Conservation (phyloP, 2,113 vertebrate genomes). For the Silurus asotus region DNA sequence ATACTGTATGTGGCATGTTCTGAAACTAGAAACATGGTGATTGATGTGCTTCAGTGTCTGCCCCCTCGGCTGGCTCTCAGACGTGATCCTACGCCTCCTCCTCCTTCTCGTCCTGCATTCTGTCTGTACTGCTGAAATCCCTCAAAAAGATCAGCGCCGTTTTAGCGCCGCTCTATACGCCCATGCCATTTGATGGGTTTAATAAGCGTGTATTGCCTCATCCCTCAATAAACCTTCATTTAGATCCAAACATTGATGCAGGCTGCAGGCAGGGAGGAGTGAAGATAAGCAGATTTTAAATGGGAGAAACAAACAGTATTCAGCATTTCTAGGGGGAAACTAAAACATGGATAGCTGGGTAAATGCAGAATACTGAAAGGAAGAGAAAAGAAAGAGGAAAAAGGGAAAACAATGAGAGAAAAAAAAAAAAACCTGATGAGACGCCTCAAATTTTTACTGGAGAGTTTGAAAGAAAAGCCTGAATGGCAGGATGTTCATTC, state of each 20-base stretch:
- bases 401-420: not conserved
- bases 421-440: not conserved
- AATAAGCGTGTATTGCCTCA: not conserved
- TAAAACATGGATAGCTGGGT: not conserved
- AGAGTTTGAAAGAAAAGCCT: not conserved
- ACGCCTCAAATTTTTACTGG: not conserved
- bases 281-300: constrained; percentile 10
- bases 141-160: not conserved
- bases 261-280: not conserved
- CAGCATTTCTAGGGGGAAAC: constrained; percentile 15
- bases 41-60: not conserved
- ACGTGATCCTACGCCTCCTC: not conserved
- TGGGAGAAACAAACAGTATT: constrained; percentile 3
- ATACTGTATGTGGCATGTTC: not conserved
- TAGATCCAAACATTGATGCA: not conserved
- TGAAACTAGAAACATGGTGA: not conserved
- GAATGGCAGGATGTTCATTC: not conserved
- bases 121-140: not conserved
- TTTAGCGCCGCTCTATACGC: not conserved
- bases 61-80: not conserved
- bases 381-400: not conserved
- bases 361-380: not conserved
- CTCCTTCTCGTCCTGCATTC: not conserved
- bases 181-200: not conserved
- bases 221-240: constrained; percentile 6